Conservation (phyloP, 1,140 invertebrate genomes). For the Pseudomyrmex concolor region DNA sequence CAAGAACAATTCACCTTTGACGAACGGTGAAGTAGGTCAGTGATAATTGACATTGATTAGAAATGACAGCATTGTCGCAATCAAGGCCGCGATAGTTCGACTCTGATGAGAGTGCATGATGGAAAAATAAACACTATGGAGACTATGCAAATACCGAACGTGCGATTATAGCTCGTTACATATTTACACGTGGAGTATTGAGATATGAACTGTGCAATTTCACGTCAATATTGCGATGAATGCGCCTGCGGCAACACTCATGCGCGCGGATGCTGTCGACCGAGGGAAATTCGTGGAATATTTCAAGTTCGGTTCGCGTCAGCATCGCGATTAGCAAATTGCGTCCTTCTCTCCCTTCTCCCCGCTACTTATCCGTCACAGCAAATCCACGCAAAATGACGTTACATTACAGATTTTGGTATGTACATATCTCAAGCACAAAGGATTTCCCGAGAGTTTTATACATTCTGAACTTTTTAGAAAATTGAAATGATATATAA, state of each 20-base stretch:
- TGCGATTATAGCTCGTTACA: constrained; percentile 36
- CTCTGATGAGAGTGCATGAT: constrained; percentile 8
- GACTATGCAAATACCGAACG: constrained; percentile 33
- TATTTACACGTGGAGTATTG: constrained; percentile 43
- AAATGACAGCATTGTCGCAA: background rate
- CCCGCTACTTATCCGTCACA: constrained; percentile 24
- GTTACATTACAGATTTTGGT: background rate
- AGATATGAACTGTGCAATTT: constrained; percentile 53
- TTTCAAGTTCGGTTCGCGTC: constrained; percentile 47
- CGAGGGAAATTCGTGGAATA: constrained; percentile 44
- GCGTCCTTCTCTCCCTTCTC: background rate
- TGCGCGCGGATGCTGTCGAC: constrained; percentile 11
- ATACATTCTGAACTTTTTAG: no score
- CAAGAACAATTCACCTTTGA: background rate
- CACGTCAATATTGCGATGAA: constrained; percentile 49
- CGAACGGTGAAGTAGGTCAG: background rate
- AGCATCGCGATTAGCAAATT: constrained; percentile 47
- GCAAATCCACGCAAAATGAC: background rate
- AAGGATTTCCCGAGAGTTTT: no score
- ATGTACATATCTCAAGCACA: no score
- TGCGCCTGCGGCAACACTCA: constrained; percentile 28
- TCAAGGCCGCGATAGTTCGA: background rate
- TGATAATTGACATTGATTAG: background rate
- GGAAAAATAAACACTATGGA: constrained; percentile 17
- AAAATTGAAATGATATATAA: no score